A percentile compares a stretch with the other conserved stretches of the same genome.
Evolutionary conservation across 2,113 vertebrate genomes (phyloP).

Genomic region (Malurus cyaneus): DNA sequence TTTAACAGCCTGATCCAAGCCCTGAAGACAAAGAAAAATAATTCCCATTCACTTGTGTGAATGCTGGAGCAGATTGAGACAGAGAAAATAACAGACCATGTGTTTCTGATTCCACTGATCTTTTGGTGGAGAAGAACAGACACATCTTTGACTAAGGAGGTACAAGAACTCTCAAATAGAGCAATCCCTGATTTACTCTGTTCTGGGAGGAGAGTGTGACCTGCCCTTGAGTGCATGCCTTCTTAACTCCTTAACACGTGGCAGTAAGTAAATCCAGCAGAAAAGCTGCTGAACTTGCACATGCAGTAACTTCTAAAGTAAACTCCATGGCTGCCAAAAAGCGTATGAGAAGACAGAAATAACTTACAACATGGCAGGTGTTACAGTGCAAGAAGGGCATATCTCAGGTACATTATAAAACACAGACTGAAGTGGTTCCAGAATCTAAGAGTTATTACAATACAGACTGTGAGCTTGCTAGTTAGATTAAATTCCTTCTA

Average conservation of each 20-base stretch:
- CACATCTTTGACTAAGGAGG: background rate
- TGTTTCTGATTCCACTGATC: conserved; percentile 6
- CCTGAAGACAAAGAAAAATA: background rate
- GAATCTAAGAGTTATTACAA: background rate
- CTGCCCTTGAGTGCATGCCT: background rate
- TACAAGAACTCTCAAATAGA: background rate
- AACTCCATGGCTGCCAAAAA: conserved; percentile 62
- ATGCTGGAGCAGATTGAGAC: background rate
- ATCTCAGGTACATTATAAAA: conserved; percentile 27
- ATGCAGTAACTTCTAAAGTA: conserved; percentile 66
- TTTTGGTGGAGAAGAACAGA: background rate
- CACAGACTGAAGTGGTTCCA: conserved; percentile 36
- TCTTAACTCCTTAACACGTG: conserved; percentile 43
- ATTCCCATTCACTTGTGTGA: background rate
- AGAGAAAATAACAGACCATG: background rate
- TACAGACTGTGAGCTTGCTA: background rate
- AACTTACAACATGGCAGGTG: conserved; percentile 55
- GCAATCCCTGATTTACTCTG: background rate
- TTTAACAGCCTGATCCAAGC: background rate
- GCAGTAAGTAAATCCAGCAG: conserved; percentile 21
- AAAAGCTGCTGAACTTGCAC: conserved; percentile 63
- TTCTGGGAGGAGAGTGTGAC: background rate
- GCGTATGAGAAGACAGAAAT: conserved; percentile 53
- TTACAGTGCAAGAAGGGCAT: conserved; percentile 56
- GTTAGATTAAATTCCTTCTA: conserved; percentile 25